Percentiles rank a stretch among this genome's conserved stretches.
Evolutionary conservation across 2,888 invertebrate species (phyloP).

Genomic region (Acanthacorydalis orientalis): DNA sequence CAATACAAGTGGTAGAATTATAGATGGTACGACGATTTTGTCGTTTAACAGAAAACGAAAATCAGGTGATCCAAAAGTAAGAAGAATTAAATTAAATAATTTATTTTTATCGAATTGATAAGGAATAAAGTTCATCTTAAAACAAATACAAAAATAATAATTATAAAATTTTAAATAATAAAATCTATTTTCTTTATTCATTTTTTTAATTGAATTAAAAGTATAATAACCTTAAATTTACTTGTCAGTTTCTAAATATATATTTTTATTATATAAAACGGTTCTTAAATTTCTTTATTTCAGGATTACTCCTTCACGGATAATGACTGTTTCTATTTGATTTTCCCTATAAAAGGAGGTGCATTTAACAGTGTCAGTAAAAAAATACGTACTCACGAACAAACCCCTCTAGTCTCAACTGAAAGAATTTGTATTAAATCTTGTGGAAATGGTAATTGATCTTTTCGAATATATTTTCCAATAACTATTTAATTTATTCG

Average conservation of each 20-base stretch:
- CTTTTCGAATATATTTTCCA: too few relatives aligned
- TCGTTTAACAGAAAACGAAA: conserved; percentile 62
- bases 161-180: too few relatives aligned
- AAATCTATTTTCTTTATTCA: too few relatives aligned
- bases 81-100: neutral
- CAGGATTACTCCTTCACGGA: conserved; percentile 71
- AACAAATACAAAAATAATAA: too few relatives aligned
- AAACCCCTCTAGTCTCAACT: conserved; percentile 52
- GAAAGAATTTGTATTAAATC: conserved; percentile 68
- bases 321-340: conserved; percentile 65
- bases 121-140: too few relatives aligned
- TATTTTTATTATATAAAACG: too few relatives aligned
- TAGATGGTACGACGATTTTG: conserved; percentile 61
- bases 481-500: too few relatives aligned
- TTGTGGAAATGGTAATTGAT: conserved; percentile 50
- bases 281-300: conserved; percentile 8
- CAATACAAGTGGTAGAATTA: conserved; percentile 47
- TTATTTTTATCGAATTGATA: too few relatives aligned
- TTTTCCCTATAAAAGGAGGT: conserved; percentile 77
- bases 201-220: too few relatives aligned
- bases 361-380: conserved; percentile 69
- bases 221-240: too few relatives aligned
- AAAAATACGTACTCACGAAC: conserved; percentile 65
- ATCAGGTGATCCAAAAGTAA: conserved; percentile 44
- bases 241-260: too few relatives aligned